These are phyloP conservation scores for Megaleporinus macrocephalus DNA, from an alignment of 2,113 vertebrate genomes.

Conservation along the genomic window DNA sequence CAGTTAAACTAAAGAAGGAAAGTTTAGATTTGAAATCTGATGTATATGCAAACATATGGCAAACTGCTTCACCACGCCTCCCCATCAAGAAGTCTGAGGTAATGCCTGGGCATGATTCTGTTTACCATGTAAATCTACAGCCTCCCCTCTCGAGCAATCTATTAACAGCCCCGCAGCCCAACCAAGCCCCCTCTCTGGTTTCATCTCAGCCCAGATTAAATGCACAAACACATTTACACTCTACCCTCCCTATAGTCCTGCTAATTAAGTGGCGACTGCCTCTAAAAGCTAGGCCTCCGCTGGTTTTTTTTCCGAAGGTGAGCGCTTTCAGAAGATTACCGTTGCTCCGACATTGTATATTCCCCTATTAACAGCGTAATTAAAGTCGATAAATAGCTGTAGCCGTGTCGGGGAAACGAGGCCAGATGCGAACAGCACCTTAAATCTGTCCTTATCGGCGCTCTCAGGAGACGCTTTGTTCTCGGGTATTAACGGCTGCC, in stretches of 20 bases:
- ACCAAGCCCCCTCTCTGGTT: constrained; percentile 65
- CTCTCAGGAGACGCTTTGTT: constrained; percentile 54
- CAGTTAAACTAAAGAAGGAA: constrained; percentile 17
- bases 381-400: constrained; percentile 67
- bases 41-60: not conserved
- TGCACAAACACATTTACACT: constrained; percentile 71
- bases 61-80: not conserved
- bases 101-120: not conserved
- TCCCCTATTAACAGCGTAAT: constrained; percentile 67
- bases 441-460: constrained; percentile 54
- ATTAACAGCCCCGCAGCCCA: constrained; percentile 53
- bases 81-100: not conserved
- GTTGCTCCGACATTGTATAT: constrained; percentile 54
- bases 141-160: constrained; percentile 60
- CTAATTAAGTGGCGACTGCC: constrained; percentile 67
- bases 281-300: constrained; percentile 48
- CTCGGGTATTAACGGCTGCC: constrained; percentile 19
- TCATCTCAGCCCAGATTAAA: constrained; percentile 75
- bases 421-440: constrained; percentile 36
- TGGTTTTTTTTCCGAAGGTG: constrained; percentile 55
- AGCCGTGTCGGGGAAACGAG: constrained; percentile 18
- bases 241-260: constrained; percentile 31
- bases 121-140: constrained; percentile 49
- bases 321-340: constrained; percentile 69
- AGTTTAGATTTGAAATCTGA: not conserved